Conservation (phyloP, 2,888 invertebrate species). For the Rhorus exstirpatorius region DNA sequence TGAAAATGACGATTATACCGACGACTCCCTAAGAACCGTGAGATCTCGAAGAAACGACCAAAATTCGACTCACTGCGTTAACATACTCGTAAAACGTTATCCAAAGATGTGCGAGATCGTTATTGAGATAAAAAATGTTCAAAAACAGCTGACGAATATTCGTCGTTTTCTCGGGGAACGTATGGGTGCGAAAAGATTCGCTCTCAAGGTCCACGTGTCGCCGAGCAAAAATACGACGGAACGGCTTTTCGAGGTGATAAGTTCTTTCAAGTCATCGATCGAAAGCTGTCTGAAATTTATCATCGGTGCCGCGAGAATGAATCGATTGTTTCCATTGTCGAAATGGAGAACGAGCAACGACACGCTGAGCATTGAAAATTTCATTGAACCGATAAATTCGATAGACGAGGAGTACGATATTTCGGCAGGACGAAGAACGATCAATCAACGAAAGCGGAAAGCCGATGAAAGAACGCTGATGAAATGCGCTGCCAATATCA, state of each 20-base stretch:
- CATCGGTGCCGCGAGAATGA: too few relatives aligned
- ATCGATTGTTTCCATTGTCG: too few relatives aligned
- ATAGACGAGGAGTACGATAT: too few relatives aligned
- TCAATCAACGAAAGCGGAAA: neutral
- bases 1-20: neutral
- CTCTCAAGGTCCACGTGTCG: neutral
- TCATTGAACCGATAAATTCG: too few relatives aligned
- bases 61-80: slow-evolving; percentile 26
- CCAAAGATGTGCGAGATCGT: slow-evolving; percentile 43
- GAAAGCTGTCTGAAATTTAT: too few relatives aligned
- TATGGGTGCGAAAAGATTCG: slow-evolving; percentile 35
- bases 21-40: too few relatives aligned
- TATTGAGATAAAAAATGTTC: slow-evolving; percentile 22
- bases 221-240: slow-evolving; percentile 7
- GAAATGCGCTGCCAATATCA: slow-evolving; percentile 3
- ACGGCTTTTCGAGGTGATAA: slow-evolving; percentile 9
- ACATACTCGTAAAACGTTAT: slow-evolving; percentile 12
- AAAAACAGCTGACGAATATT: slow-evolving; percentile 4
- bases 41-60: neutral
- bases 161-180: neutral
- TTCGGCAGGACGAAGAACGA: neutral
- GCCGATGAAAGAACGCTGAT: neutral
- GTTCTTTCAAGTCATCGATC: neutral
- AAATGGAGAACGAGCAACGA: too few relatives aligned
- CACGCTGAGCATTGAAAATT: too few relatives aligned